These are phyloP conservation scores for Margarornis squamiger DNA, from an alignment of 2,797 vertebrate species.

Conservation along the genomic window DNA sequence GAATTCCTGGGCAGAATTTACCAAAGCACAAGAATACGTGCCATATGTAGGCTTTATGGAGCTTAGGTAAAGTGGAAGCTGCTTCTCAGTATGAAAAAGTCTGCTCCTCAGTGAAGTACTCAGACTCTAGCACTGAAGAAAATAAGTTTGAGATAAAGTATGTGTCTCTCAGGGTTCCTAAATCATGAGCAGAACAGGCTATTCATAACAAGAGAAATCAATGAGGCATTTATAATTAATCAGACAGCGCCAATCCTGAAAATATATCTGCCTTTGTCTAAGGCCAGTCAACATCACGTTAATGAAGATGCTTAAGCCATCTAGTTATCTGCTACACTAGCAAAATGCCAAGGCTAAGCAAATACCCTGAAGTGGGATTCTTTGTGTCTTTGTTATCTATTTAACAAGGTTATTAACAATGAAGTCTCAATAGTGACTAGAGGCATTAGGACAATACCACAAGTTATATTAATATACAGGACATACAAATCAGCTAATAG, in stretches of 20 bases:
- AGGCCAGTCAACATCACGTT: background rate
- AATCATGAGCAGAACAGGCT: background rate
- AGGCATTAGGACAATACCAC: background rate
- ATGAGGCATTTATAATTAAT: conserved; percentile 9
- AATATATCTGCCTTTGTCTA: background rate
- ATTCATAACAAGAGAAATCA: background rate
- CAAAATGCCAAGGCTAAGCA: background rate
- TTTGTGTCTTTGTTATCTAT: background rate
- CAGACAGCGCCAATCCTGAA: background rate
- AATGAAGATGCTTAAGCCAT: background rate
- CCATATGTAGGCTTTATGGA: background rate
- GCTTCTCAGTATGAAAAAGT: background rate
- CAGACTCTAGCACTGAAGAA: background rate
- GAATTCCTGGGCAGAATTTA: background rate
- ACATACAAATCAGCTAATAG: background rate
- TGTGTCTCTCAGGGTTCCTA: background rate
- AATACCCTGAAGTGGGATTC: background rate
- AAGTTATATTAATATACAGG: background rate
- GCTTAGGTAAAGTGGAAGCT: background rate
- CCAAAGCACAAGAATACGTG: background rate
- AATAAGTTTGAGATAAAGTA: background rate
- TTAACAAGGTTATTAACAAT: background rate
- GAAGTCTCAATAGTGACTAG: background rate
- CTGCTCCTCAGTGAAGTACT: background rate
- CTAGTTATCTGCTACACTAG: background rate